Percentiles rank a stretch among this genome's conserved stretches.
Conservation (phyloP, 2,113 vertebrate genomes). For the Atlantisia rogersi region DNA sequence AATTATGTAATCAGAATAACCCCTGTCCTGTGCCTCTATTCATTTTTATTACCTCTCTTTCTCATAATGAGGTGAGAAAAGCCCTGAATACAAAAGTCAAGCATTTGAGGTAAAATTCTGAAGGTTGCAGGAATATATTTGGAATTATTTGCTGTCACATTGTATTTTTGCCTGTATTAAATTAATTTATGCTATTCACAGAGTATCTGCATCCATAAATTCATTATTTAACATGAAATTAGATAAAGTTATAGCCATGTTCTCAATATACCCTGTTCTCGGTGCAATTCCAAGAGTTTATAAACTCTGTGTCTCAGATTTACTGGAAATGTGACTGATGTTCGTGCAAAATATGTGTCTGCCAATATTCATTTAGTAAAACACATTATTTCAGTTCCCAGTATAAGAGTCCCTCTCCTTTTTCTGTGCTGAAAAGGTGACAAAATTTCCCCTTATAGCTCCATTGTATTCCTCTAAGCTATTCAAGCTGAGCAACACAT, state of each 20-base stretch:
- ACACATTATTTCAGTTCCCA: not conserved
- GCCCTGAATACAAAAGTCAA: not conserved
- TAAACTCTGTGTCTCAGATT: not conserved
- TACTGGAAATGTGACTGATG: not conserved
- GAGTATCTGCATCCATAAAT: not conserved
- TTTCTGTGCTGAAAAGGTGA: not conserved
- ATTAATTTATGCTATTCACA: conserved; percentile 5
- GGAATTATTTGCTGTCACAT: not conserved
- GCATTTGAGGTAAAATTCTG: not conserved
- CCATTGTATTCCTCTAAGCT: not conserved
- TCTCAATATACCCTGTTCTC: not conserved
- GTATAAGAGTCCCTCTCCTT: not conserved
- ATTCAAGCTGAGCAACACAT: not conserved
- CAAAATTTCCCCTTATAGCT: not conserved
- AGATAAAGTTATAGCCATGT: not conserved
- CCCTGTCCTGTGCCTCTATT: not conserved
- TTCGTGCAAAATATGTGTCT: not conserved
- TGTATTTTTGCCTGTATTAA: not conserved
- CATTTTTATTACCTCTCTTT: conserved; percentile 3
- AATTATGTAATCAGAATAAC: conserved; percentile 10
- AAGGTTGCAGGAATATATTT: not conserved
- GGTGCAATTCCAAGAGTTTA: not conserved
- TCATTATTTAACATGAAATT: conserved; percentile 3
- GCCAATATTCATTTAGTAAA: not conserved
- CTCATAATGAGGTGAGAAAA: conserved; percentile 9